Evolutionary conservation across 2,888 invertebrate genomes (phyloP), one percentile per base, ranked within the genome.

Genomic region (Ecdyonurus torrentis): DNA sequence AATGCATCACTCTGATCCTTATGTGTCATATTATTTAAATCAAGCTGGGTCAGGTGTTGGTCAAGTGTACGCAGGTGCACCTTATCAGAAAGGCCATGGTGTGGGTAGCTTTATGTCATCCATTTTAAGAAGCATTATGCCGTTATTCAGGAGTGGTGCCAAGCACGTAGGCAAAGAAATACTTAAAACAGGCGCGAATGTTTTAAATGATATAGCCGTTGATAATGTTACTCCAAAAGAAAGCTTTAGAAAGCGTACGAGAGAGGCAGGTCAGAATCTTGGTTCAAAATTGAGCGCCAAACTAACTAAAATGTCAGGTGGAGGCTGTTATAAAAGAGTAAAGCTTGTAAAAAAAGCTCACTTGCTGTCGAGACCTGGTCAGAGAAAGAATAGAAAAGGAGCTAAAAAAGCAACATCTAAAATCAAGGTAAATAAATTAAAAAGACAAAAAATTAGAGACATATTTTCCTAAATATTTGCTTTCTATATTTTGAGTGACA

Each of bases 121-220:
- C 1, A 15, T 53, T 5, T 61, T 61, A 2, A 60, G 52, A 25
- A 55, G 23, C 1, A 59, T 64, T 23, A 22, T 64, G 23, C 65
- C 64, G 2, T 24, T 65, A 20, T 22, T 66, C 20, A 63, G 23
- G n/a, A 61, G 61, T 18, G 65, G 66, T 0, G 66, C 59, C 1
- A 10, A 59, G 1, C 61, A 63, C 1, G 53, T 66, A 5, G 65
- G 66, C 15, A 59, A 64, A 22, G 63, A 64, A n/a, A 61, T 59
- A 1, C 18, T 65, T 2, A 25, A 58, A 3, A 20, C 60, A 15
- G 63, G 64, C 1, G 10, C 23, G 1, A 64, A 64, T 24, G 25
- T 65, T 2, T 19, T 62, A 20, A 52, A 23, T 24, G 52, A 52
- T n/a, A 55, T 64, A 3, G 2, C 60, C 7, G 25, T 37, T 20